These are phyloP conservation scores for Habrosyne pyritoides DNA, from an alignment of 2,888 invertebrate genomes.

Conservation along the genomic window DNA sequence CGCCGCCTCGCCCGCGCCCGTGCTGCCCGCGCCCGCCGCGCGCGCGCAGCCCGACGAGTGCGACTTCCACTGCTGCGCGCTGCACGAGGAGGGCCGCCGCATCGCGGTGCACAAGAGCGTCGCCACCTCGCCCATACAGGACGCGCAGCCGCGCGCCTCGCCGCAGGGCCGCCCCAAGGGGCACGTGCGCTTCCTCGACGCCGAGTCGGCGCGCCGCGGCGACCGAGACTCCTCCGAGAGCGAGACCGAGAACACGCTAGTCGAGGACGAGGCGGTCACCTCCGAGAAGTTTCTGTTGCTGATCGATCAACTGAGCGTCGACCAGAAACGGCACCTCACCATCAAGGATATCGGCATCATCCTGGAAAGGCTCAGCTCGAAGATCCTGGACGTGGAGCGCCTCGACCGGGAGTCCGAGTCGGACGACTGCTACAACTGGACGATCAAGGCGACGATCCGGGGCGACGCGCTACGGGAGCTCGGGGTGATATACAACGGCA, in stretches of 20 bases:
- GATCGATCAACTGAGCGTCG: slow-evolving; percentile 96
- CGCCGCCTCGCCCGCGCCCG: slow-evolving; percentile 86
- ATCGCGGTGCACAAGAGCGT: slow-evolving; percentile 96
- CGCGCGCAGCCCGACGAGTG: slow-evolving; percentile 90
- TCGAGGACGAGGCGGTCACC: slow-evolving; percentile 95
- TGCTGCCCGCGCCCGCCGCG: slow-evolving; percentile 89
- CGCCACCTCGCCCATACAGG: slow-evolving; percentile 96
- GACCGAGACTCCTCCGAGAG: slow-evolving; percentile 95
- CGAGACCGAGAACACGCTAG: slow-evolving; percentile 96
- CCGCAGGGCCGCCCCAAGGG: slow-evolving; percentile 88
- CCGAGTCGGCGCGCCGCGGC: slow-evolving; percentile 85
- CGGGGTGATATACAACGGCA: slow-evolving; percentile 97
- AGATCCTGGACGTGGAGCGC: slow-evolving; percentile 96
- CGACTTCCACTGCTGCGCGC: slow-evolving; percentile 97
- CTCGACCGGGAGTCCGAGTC: slow-evolving; percentile 96
- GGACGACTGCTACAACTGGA: slow-evolving; percentile 98
- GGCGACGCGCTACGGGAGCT: slow-evolving; percentile 95
- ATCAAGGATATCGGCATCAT: slow-evolving; percentile 98
- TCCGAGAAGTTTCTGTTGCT: slow-evolving; percentile 96
- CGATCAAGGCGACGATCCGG: slow-evolving; percentile 96
- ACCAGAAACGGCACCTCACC: slow-evolving; percentile 95
- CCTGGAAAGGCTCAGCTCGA: slow-evolving; percentile 94
- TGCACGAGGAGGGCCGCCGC: slow-evolving; percentile 96
- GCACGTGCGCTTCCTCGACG: slow-evolving; percentile 94
- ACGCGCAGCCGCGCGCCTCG: slow-evolving; percentile 86